Conservation (phyloP, 2,797 vertebrate species). For the Gymnoscopelus braueri region DNA sequence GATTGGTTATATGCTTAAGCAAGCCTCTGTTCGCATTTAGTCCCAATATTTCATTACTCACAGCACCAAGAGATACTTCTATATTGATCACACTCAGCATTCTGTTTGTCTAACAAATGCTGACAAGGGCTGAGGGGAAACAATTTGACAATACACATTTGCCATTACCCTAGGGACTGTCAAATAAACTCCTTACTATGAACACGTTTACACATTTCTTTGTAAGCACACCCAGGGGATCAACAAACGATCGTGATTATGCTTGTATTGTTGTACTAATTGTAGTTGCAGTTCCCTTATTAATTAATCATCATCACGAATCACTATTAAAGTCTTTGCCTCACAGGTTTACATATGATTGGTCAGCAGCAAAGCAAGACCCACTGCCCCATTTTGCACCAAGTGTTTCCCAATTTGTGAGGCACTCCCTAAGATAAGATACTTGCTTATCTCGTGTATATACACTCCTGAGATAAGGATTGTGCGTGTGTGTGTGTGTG, state of each 20-base stretch:
- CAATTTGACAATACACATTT: conserved; percentile 1
- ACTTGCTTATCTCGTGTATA: conserved; percentile 21
- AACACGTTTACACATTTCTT: too few relatives aligned
- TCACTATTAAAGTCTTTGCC: conserved; percentile 1
- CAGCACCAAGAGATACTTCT: not conserved
- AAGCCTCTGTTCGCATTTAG: not conserved
- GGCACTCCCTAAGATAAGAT: conserved; percentile 31
- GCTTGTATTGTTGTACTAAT: too few relatives aligned
- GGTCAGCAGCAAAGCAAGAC: conserved; percentile 7
- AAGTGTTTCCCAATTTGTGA: conserved; percentile 9
- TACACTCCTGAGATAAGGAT: not conserved
- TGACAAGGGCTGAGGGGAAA: not conserved
- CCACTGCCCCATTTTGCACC: conserved; percentile 37
- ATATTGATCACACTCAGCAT: conserved; percentile 2
- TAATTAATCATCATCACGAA: too few relatives aligned
- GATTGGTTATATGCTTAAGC: too few relatives aligned
- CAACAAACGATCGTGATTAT: too few relatives aligned
- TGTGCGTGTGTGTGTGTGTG: conserved; percentile 20
- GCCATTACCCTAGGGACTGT: too few relatives aligned
- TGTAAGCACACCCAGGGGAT: too few relatives aligned
- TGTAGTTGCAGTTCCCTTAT: too few relatives aligned
- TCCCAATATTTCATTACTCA: not conserved
- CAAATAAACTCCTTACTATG: too few relatives aligned
- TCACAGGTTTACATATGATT: conserved; percentile 19
- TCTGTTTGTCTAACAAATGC: not conserved